A percentile compares a stretch with the other conserved stretches of the same genome.
Conservation (phyloP, 1,140 invertebrate genomes). For the Aphidius ervi region DNA sequence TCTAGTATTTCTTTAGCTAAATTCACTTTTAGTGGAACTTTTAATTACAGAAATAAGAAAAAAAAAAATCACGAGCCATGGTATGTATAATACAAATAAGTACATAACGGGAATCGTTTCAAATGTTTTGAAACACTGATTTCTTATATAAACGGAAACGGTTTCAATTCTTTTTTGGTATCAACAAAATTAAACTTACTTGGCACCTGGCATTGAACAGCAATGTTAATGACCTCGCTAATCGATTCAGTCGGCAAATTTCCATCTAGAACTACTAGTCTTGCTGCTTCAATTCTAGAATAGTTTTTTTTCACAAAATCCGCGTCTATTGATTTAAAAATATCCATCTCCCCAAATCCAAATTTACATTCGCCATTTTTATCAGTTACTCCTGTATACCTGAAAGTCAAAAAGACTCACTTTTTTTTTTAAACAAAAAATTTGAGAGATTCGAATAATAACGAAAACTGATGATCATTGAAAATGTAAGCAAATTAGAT, state of each 20-base stretch:
- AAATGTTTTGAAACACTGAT: too few species aligned
- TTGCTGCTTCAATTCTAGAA: slow-evolving; percentile 50
- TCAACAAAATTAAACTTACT: slow-evolving; percentile 51
- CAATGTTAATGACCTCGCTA: slow-evolving; percentile 60
- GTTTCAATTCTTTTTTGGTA: too few species aligned
- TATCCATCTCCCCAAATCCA: slow-evolving; percentile 78
- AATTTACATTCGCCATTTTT: slow-evolving; percentile 70
- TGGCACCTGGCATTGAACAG: slow-evolving; percentile 60
- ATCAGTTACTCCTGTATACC: slow-evolving; percentile 72
- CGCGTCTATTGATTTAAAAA: slow-evolving; percentile 68
- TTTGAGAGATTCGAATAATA: not conserved
- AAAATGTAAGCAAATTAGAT: not conserved
- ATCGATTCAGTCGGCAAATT: slow-evolving; percentile 71
- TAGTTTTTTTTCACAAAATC: slow-evolving; percentile 54
- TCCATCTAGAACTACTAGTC: slow-evolving; percentile 76
- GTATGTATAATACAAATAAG: too few species aligned
- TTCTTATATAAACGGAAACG: too few species aligned
- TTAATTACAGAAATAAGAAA: too few species aligned
- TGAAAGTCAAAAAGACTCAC: slow-evolving; percentile 18
- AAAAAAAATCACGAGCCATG: too few species aligned
- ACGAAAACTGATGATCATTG: not conserved
- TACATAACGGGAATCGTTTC: too few species aligned
- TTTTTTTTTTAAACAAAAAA: not conserved
- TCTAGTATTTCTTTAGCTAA: too few species aligned
- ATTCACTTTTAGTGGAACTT: too few species aligned